Conservation (phyloP, 2,797 vertebrate species). For the Hapalemur alaotrensis region DNA sequence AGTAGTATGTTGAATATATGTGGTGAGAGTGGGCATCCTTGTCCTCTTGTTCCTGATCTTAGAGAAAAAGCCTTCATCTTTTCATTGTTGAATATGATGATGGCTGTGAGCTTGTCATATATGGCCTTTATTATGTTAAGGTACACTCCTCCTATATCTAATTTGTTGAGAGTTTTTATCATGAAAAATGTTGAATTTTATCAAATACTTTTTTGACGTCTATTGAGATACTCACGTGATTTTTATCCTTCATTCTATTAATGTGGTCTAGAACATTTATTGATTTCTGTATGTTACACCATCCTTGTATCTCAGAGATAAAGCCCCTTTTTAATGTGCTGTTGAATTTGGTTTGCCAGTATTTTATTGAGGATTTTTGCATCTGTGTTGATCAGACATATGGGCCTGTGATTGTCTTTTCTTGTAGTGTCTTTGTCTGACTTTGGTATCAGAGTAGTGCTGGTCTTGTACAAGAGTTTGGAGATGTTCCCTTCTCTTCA, state of each 20-base stretch:
- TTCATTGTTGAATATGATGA: too few relatives aligned
- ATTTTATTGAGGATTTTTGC: not conserved
- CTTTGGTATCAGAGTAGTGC: not conserved
- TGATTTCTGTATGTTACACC: not conserved
- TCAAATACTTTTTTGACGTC: not conserved
- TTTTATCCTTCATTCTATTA: not conserved
- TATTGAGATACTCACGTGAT: not conserved
- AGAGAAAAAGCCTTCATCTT: too few relatives aligned
- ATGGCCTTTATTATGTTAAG: not conserved
- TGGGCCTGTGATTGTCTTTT: not conserved
- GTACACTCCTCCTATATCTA: not conserved
- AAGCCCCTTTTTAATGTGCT: not conserved
- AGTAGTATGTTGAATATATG: too few relatives aligned
- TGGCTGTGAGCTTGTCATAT: too few relatives aligned
- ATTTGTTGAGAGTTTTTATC: not conserved
- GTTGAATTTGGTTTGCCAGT: not conserved
- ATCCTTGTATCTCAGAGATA: not conserved
- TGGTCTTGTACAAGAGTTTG: not conserved
- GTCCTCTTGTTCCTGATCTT: too few relatives aligned
- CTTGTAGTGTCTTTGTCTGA: not conserved
- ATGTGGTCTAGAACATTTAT: not conserved
- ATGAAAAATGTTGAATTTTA: not conserved
- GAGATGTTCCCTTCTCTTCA: not conserved
- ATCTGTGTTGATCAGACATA: not conserved
- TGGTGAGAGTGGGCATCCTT: too few relatives aligned